Evolutionary conservation across 2,113 vertebrate species (phyloP).

Genomic region (Antidorcas marsupialis): DNA sequence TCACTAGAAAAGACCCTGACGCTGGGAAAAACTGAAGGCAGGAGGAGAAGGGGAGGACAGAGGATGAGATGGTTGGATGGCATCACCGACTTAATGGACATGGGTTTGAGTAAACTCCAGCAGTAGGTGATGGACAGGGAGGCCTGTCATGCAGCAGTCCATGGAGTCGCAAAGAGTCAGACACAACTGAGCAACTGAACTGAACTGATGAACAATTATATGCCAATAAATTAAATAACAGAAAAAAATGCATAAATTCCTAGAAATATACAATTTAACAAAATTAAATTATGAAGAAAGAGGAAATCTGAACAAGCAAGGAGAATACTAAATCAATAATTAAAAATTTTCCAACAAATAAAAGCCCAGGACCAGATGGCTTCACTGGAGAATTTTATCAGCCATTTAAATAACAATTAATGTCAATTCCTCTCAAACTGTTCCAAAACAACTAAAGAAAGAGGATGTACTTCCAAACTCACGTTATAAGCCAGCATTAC

Average conservation of each 20-base stretch:
- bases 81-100: not conserved
- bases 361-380: not conserved
- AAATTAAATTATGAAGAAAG: not conserved
- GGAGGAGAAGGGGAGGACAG: not conserved
- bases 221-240: too few relatives aligned
- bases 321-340: not conserved
- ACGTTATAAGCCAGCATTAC: not conserved
- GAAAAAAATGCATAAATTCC: not conserved
- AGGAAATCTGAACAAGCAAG: not conserved
- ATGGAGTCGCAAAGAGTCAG: too few relatives aligned
- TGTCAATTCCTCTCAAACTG: not conserved
- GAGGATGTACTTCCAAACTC: not conserved
- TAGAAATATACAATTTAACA: not conserved
- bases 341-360: not conserved
- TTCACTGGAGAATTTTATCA: not conserved
- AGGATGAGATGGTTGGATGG: not conserved
- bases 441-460: not conserved
- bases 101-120: too few relatives aligned
- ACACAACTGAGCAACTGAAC: too few relatives aligned
- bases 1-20: not conserved
- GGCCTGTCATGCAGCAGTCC: too few relatives aligned
- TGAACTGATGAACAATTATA: too few relatives aligned
- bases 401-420: slow-evolving; percentile 17
- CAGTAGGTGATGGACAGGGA: too few relatives aligned
- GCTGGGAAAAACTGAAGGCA: not conserved